phyloP scores from a whole-genome alignment of 2,797 vertebrate genomes.

The Amphiprion clarkii region DNA sequence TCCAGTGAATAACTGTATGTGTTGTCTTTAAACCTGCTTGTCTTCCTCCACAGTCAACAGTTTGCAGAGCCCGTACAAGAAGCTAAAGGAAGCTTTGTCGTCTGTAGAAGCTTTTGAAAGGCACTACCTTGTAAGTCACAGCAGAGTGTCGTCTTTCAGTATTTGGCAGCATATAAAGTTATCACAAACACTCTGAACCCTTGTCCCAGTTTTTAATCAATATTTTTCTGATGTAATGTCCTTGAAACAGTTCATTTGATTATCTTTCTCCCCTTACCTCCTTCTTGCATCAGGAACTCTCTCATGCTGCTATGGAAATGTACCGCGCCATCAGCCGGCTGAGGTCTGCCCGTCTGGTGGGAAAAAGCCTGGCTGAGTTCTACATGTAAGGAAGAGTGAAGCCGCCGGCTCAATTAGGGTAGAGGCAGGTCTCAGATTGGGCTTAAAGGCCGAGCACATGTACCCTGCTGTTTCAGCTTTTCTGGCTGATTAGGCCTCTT shows the following conservation, averaged over 20 bases:
- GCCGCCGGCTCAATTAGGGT: neutral
- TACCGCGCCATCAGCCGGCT: slow-evolving; percentile 92
- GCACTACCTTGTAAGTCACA: slow-evolving; percentile 93
- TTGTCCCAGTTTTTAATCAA: neutral
- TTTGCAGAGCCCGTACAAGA: slow-evolving; percentile 97
- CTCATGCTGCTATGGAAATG: slow-evolving; percentile 97
- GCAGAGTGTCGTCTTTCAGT: slow-evolving; percentile 19
- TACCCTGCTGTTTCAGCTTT: neutral
- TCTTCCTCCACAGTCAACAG: slow-evolving; percentile 87
- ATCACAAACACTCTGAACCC: slow-evolving; percentile 16
- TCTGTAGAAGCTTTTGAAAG: slow-evolving; percentile 98
- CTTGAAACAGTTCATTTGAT: slow-evolving; percentile 12
- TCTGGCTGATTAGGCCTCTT: slow-evolving; percentile 6
- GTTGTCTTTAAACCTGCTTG: slow-evolving; percentile 13
- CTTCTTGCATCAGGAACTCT: slow-evolving; percentile 89
- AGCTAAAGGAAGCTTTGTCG: slow-evolving; percentile 96
- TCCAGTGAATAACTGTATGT: neutral
- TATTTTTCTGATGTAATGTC: slow-evolving; percentile 39
- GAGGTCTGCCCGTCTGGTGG: slow-evolving; percentile 93
- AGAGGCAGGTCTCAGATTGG: neutral
- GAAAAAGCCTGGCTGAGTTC: slow-evolving; percentile 97
- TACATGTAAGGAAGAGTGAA: slow-evolving; percentile 90
- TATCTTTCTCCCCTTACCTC: slow-evolving; percentile 19
- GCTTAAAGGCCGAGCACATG: neutral
- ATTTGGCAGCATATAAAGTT: slow-evolving; percentile 16